A percentile compares a stretch with the other conserved stretches of the same genome.
Conservation (phyloP, 2,888 invertebrate species). For the Bombylius discolor region DNA sequence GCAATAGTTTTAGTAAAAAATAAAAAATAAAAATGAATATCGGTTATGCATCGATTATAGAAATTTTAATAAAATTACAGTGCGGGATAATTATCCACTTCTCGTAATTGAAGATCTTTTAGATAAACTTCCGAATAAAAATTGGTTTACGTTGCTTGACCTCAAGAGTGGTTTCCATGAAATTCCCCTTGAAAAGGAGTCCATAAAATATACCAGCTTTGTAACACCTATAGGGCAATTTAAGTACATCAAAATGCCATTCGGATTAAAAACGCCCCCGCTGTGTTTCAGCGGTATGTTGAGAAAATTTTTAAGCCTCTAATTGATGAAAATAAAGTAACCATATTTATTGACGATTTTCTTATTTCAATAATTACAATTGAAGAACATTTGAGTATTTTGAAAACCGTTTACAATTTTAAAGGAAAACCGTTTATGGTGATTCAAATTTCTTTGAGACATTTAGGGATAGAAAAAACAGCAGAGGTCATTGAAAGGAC, state of each 20-base stretch:
- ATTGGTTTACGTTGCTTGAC: constrained; percentile 12
- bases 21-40: constrained; percentile 1
- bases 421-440: constrained; percentile 12
- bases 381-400: constrained; percentile 1
- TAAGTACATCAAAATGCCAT: neutral
- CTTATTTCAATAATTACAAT: no score
- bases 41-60: no score
- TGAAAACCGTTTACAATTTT: constrained; percentile 3
- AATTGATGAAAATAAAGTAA: no score
- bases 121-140: constrained; percentile 8
- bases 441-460: constrained; percentile 14
- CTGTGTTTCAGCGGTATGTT: neutral
- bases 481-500: neutral
- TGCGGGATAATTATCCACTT: no score
- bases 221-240: neutral
- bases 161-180: constrained; percentile 15
- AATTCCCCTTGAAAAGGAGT: constrained; percentile 10
- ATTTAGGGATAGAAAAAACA: constrained; percentile 20
- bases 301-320: no score
- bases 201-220: neutral
- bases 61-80: no score
- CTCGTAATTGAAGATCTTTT: constrained; percentile 6
- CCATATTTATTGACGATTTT: no score
- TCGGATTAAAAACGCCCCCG: neutral
- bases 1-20: constrained; percentile 10